These are phyloP conservation scores for Argyrosomus japonicus DNA, from an alignment of 2,113 vertebrate genomes.

Conservation along the genomic window DNA sequence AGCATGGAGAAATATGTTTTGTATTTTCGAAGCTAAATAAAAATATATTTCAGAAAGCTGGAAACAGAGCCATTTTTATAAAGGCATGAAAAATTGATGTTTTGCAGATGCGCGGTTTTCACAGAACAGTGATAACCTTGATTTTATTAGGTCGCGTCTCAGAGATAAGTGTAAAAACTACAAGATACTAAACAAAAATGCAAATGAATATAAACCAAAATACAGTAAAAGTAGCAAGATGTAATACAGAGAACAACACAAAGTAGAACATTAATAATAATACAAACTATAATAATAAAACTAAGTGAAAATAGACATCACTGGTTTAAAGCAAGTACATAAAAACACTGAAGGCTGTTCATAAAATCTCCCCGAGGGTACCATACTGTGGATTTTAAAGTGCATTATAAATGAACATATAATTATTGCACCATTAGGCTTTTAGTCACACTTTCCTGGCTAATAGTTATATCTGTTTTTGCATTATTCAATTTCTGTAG, in stretches of 20 bases:
- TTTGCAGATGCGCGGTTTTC: background rate
- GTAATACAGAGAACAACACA: background rate
- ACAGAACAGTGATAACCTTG: background rate
- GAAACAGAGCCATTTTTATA: background rate
- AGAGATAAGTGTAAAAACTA: background rate
- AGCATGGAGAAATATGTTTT: background rate
- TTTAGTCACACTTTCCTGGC: background rate
- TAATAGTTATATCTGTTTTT: conserved; percentile 13
- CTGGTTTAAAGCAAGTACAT: background rate
- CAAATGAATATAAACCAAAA: background rate
- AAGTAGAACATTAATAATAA: background rate
- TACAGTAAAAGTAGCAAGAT: background rate
- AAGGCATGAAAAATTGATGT: too few species aligned
- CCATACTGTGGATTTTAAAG: background rate
- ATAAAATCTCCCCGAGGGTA: background rate
- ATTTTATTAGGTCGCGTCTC: background rate
- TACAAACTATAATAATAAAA: background rate
- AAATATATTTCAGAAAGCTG: background rate
- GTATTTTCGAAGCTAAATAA: background rate
- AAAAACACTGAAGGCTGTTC: background rate
- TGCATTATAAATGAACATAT: background rate
- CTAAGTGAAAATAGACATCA: background rate
- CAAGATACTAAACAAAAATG: background rate
- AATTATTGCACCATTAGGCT: background rate
- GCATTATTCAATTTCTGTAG: background rate